Percentiles rank a stretch among this genome's conserved stretches.
Evolutionary conservation across 2,797 vertebrate species (phyloP).

Genomic region (Agapornis canus): DNA sequence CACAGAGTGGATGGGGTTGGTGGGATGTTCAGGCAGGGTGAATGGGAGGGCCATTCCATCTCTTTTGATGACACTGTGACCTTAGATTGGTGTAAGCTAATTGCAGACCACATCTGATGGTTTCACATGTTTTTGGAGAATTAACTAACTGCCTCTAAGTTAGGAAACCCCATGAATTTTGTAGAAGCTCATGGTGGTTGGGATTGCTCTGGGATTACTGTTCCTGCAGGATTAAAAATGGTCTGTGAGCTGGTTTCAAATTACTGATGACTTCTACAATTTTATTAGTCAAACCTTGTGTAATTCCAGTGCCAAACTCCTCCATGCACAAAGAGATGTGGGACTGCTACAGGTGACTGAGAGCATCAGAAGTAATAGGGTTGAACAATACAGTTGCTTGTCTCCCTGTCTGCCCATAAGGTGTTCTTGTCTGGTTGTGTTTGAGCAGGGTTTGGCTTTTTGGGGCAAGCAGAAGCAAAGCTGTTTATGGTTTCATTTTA

Average conservation of each 20-base stretch:
- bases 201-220: background rate
- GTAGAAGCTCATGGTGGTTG: background rate
- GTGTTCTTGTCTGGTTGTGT: background rate
- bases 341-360: background rate
- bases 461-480: background rate
- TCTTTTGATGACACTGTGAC: background rate
- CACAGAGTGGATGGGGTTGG: background rate
- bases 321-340: background rate
- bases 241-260: background rate
- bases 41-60: background rate
- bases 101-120: background rate
- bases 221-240: background rate
- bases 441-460: background rate
- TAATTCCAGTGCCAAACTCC: background rate
- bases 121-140: background rate
- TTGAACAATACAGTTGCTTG: background rate
- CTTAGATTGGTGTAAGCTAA: background rate
- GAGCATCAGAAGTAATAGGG: background rate
- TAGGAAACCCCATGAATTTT: background rate
- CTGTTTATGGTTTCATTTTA: background rate
- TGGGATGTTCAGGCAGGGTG: background rate
- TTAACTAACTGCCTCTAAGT: background rate
- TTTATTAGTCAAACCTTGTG: background rate
- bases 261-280: background rate
- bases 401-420: background rate